Evolutionary conservation across 2,888 invertebrate species (phyloP).

Genomic region (Arrhopalites spinosus): DNA sequence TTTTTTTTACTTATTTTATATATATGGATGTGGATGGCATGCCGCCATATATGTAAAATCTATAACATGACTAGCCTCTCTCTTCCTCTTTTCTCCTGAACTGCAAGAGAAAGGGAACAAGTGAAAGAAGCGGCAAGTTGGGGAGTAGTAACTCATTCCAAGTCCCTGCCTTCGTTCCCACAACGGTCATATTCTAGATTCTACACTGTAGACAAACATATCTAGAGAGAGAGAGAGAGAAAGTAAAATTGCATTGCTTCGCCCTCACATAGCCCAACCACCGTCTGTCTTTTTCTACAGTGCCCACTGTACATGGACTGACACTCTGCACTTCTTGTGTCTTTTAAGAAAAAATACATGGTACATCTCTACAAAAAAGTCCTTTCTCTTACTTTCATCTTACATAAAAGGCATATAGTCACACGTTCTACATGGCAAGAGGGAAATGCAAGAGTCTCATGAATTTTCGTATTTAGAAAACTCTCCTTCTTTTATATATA

Average conservation of each 20-base stretch:
- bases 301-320: background rate
- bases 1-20: constrained; percentile 3
- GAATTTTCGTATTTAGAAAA: too few relatives aligned
- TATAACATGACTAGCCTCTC: background rate
- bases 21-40: background rate
- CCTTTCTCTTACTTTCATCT: too few relatives aligned
- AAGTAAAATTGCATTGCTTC: background rate
- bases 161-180: constrained; percentile 11
- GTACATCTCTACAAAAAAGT: too few relatives aligned
- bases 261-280: background rate
- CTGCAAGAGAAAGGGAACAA: background rate
- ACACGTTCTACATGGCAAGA: too few relatives aligned
- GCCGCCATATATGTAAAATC: background rate
- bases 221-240: background rate
- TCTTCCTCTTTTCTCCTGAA: background rate
- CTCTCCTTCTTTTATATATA: too few relatives aligned
- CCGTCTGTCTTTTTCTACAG: too few relatives aligned
- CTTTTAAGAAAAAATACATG: background rate
- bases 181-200: constrained; percentile 13
- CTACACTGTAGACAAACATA: constrained; percentile 6
- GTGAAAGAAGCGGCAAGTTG: background rate
- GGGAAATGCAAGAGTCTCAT: too few relatives aligned
- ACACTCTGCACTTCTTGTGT: background rate
- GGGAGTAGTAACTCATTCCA: constrained; percentile 11
- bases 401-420: too few relatives aligned